These are phyloP conservation scores for Xestia xanthographa DNA, from an alignment of 2,888 invertebrate genomes.

Conservation along the genomic window DNA sequence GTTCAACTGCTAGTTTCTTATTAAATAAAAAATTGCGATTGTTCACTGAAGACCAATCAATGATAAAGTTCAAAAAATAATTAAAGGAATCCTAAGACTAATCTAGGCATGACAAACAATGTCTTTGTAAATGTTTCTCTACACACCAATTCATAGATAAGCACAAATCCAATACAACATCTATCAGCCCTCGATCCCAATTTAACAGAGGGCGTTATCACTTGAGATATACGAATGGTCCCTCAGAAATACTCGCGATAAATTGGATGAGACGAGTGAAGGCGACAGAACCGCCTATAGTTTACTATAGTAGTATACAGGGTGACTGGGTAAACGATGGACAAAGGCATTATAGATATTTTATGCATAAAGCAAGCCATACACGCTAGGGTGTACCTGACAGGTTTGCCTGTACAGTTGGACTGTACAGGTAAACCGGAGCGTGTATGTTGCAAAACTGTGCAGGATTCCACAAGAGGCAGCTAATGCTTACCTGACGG, in stretches of 20 bases:
- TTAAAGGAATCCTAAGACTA: not conserved
- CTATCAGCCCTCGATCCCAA: conserved; percentile 54
- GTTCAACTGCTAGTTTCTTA: too few relatives aligned
- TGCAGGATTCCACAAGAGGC: too few relatives aligned
- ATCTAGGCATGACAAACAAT: conserved; percentile 9
- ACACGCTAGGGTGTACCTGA: too few relatives aligned
- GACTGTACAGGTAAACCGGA: too few relatives aligned
- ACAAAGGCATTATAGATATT: not conserved
- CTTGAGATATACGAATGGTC: conserved; percentile 60
- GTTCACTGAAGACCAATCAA: not conserved
- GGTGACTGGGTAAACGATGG: conserved; percentile 2
- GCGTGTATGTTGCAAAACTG: too few relatives aligned
- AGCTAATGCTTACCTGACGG: too few relatives aligned
- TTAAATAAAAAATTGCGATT: not conserved
- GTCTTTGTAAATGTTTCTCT: conserved; percentile 5
- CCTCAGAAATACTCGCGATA: conserved; percentile 62
- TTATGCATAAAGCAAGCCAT: too few relatives aligned
- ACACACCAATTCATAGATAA: conserved; percentile 20
- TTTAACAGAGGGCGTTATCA: conserved; percentile 59
- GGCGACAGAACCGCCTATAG: conserved; percentile 41
- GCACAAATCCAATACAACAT: conserved; percentile 48
- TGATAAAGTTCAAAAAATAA: not conserved
- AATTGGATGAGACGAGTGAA: conserved; percentile 58
- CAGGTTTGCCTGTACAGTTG: too few relatives aligned
- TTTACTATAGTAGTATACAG: conserved; percentile 24